phyloP scores from a whole-genome alignment of 1,140 invertebrate species.

The Drosophila ananassae region DNA sequence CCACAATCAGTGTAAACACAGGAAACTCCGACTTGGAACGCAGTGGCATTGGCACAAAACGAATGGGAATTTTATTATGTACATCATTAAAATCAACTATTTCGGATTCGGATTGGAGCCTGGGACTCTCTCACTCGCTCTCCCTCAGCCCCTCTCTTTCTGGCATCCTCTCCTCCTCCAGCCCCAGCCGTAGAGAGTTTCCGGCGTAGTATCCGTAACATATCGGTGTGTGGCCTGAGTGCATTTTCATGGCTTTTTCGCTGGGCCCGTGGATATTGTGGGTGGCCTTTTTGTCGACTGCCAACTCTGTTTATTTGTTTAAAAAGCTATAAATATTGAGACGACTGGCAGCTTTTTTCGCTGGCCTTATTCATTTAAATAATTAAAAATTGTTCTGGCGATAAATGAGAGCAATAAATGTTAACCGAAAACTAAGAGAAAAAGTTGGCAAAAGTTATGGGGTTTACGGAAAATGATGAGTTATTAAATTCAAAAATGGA shows the following conservation, averaged over 20 bases:
- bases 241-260: conserved; percentile 61
- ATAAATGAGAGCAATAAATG: conserved; percentile 50
- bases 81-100: conserved; percentile 84
- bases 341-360: conserved; percentile 44
- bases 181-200: not conserved
- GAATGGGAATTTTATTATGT: conserved; percentile 84
- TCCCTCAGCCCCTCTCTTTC: conserved; percentile 17
- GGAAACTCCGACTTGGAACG: conserved; percentile 62
- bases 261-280: conserved; percentile 40
- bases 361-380: conserved; percentile 63
- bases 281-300: conserved; percentile 54
- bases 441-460: conserved; percentile 1
- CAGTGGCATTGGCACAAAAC: conserved; percentile 83
- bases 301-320: conserved; percentile 83
- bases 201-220: conserved; percentile 1
- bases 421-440: conserved; percentile 11
- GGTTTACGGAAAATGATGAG: not conserved
- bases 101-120: conserved; percentile 82
- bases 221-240: conserved; percentile 56
- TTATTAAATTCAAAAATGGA: conserved; percentile 4
- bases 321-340: conserved; percentile 84
- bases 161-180: conserved; percentile 1
- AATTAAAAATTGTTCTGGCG: conserved; percentile 54
- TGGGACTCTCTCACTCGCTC: conserved; percentile 57
- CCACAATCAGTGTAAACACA: conserved; percentile 68